Percentiles rank a stretch among this genome's conserved stretches.
Evolutionary conservation across 2,113 vertebrate genomes (phyloP).

Genomic region (Hyperopisus bebe): DNA sequence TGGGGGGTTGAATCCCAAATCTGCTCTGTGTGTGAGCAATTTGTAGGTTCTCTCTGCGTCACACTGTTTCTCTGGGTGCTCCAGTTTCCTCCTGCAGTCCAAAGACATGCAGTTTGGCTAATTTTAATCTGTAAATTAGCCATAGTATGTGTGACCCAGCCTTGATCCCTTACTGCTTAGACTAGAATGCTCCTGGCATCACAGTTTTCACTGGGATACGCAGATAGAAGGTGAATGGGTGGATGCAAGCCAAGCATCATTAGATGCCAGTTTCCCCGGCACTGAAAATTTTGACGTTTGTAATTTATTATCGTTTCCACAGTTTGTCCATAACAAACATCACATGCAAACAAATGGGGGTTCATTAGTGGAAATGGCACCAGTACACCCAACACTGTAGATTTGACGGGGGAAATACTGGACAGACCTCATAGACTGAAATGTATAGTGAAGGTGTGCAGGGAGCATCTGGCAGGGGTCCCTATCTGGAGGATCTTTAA

Average conservation of each 20-base stretch:
- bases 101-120: not conserved
- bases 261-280: not conserved
- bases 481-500: not conserved
- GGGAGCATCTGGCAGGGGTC: not conserved
- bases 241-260: too few species aligned
- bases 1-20: not conserved
- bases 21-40: not conserved
- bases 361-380: not conserved
- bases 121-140: not conserved
- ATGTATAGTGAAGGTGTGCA: not conserved
- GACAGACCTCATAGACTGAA: not conserved
- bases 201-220: not conserved
- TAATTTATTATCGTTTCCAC: not conserved
- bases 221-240: not conserved
- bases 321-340: not conserved
- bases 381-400: not conserved
- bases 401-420: not conserved
- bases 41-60: not conserved
- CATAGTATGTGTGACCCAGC: not conserved
- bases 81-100: not conserved
- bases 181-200: not conserved
- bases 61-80: not conserved
- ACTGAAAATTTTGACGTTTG: not conserved
- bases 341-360: not conserved
- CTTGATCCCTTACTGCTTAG: not conserved